Conservation (phyloP, 2,113 vertebrate species). For the Glaucomys volans region DNA sequence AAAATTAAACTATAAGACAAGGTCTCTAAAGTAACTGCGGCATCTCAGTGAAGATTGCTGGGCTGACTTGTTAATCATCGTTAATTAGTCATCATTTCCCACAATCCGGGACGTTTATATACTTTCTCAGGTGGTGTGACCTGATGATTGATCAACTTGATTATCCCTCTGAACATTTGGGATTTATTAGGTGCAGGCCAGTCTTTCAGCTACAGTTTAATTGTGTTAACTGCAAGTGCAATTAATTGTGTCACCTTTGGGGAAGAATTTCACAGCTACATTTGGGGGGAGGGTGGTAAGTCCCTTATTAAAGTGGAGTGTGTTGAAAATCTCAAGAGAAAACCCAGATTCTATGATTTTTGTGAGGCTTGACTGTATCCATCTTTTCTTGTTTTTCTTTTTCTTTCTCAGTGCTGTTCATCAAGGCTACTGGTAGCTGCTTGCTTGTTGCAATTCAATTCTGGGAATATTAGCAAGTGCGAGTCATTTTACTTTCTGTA, state of each 20-base stretch:
- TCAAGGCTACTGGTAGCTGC: constrained; percentile 79
- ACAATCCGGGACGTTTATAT: background rate
- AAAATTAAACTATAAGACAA: constrained; percentile 9
- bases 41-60: background rate
- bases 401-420: constrained; percentile 78
- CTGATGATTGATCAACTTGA: constrained; percentile 61
- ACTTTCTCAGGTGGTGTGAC: constrained; percentile 69
- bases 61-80: background rate
- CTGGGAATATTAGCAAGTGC: constrained; percentile 84
- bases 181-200: constrained; percentile 74
- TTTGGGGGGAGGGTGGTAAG: constrained; percentile 79
- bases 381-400: constrained; percentile 70
- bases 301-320: constrained; percentile 79
- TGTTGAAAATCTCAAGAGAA: constrained; percentile 85
- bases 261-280: constrained; percentile 81
- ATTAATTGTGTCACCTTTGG: constrained; percentile 76
- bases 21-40: background rate
- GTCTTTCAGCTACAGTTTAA: constrained; percentile 69
- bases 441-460: constrained; percentile 80
- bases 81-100: constrained; percentile 55
- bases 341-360: constrained; percentile 81
- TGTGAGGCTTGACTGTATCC: constrained; percentile 79
- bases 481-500: constrained; percentile 82
- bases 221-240: constrained; percentile 83
- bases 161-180: constrained; percentile 73